A percentile compares a stretch with the other conserved stretches of the same genome.
These are phyloP conservation scores for Numenius phaeopus DNA, from an alignment of 2,797 vertebrate species.

Conservation along the genomic window DNA sequence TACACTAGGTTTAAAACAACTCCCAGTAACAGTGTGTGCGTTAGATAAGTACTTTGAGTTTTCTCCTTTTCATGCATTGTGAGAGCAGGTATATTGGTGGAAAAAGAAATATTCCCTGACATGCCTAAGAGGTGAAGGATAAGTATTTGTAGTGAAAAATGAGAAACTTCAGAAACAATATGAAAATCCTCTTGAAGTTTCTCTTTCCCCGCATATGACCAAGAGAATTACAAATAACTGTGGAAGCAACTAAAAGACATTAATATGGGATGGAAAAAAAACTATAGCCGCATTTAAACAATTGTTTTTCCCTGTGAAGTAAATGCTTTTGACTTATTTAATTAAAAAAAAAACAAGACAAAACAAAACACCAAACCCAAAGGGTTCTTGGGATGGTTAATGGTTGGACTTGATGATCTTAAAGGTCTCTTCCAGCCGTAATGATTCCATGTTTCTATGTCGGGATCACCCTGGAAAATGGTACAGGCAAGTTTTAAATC, in stretches of 20 bases:
- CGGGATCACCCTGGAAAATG: neutral
- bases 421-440: neutral
- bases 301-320: neutral
- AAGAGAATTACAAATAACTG: constrained; percentile 12
- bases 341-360: neutral
- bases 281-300: neutral
- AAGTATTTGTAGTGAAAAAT: neutral
- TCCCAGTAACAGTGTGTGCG: neutral
- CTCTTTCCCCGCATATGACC: neutral
- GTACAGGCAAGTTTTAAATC: constrained; percentile 35
- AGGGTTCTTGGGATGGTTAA: neutral
- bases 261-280: neutral
- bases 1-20: neutral
- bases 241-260: neutral
- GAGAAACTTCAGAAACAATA: neutral
- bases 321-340: neutral
- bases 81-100: neutral
- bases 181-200: constrained; percentile 26
- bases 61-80: neutral
- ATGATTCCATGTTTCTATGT: neutral
- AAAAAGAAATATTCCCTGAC: neutral
- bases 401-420: neutral
- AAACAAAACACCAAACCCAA: neutral
- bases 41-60: neutral
- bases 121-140: neutral